phyloP scores from a whole-genome alignment of 2,888 invertebrate species.

The Limnephilus rhombicus region DNA sequence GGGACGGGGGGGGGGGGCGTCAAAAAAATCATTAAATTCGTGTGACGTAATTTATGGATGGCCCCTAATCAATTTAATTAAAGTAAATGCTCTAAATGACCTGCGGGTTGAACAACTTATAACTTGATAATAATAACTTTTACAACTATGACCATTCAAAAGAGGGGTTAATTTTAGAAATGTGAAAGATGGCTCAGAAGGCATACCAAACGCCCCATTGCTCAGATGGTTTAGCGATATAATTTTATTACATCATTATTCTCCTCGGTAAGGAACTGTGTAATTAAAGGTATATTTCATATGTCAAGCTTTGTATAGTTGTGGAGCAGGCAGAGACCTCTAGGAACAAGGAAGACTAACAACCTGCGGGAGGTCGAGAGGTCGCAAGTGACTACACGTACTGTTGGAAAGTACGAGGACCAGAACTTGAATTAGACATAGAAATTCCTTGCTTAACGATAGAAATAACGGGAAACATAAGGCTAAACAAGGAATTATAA shows the following conservation, averaged over 20 bases:
- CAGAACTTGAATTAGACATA: neutral
- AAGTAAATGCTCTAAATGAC: neutral
- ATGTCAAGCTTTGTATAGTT: neutral
- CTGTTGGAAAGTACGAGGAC: neutral
- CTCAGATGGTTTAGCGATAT: conserved; percentile 23
- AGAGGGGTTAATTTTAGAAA: neutral
- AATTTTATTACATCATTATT: conserved; percentile 48
- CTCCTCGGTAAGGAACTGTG: conserved; percentile 5
- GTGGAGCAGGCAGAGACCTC: neutral
- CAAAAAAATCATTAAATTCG: too few species aligned
- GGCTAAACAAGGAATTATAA: neutral
- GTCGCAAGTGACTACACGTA: conserved; percentile 7
- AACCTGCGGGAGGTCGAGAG: neutral
- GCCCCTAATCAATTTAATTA: neutral
- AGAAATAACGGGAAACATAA: neutral
- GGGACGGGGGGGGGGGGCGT: too few species aligned
- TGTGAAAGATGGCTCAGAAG: neutral
- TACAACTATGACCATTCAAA: neutral
- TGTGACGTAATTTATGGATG: too few species aligned
- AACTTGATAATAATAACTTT: neutral
- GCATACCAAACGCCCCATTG: conserved; percentile 25
- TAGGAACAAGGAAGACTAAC: conserved; percentile 11
- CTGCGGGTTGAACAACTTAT: conserved; percentile 1
- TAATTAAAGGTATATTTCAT: conserved; percentile 42
- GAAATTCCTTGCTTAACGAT: neutral